Base-by-base conservation (phyloP, 2,797 vertebrate genomes). In the Pipistrellus pipistrellus region DNA sequence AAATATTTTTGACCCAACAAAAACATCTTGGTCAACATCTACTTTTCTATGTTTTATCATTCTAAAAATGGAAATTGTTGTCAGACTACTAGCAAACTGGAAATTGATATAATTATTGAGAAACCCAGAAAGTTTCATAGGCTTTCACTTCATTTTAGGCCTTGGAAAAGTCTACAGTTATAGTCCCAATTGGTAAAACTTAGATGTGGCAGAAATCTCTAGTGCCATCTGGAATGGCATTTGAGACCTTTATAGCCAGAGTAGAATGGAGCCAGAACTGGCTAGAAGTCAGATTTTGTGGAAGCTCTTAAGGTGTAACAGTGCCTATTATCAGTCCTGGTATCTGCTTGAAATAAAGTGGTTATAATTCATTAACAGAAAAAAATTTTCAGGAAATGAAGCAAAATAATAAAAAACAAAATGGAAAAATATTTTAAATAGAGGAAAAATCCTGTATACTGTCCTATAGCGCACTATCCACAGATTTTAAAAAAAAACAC, bases 381-480 rank as follows among this genome's bases (percentile, higher is more conserved):
- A 83, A 91, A 93, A 80, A 55, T 11, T 91, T 95, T 41, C 53
- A 91, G 64, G 85, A 95, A 96, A 93, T 48, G 53, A 95, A 55
- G 44, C 59, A 76, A 96, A 46, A 4, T 44, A 77, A 81, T 91
- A 7, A 68, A 89, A 94, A 90, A 81, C 62, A 85, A 90, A 82
- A 57, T 6, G 69, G n/a, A 71, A 38, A 84, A 92, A 77, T 80
- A 66, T 38, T 84, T 92, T 71, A 95, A 91, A 75, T 81, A 18
- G 92, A 75, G 32, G 57, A 53, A 96, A 95, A 46, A 27, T 41
- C 3, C 8, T 76, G 13, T 35, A 51, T 8, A 85, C 27, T 53
- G 51, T 38, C 10, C 41, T 71, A 35, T 57, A 96, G 25, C 25
- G 21, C 20, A 77, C 76, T 78, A 80, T 35, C 10, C 77, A 78